Conservation (phyloP, 1,140 invertebrate genomes). For the Trigoniulus corallinus region DNA sequence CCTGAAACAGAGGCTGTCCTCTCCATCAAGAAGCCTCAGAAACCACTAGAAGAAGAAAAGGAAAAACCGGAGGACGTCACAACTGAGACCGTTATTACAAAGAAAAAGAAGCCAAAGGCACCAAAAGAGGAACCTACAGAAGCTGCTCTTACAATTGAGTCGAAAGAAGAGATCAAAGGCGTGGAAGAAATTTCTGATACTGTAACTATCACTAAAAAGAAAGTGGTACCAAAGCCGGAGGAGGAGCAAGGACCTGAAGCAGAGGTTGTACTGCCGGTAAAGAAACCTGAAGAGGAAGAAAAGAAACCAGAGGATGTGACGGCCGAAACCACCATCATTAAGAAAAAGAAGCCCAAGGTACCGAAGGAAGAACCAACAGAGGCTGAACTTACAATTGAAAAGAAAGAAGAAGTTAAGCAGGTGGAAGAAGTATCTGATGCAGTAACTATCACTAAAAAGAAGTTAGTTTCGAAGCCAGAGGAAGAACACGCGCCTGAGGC, state of each 20-base stretch:
- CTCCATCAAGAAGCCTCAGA: slow-evolving; percentile 4
- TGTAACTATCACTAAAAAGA: neutral
- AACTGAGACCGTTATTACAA: slow-evolving; percentile 2
- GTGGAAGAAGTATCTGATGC: slow-evolving; percentile 9
- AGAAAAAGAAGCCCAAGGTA: slow-evolving; percentile 23
- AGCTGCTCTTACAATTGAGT: slow-evolving; percentile 7
- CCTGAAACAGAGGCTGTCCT: slow-evolving; percentile 10
- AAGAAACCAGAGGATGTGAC: slow-evolving; percentile 18
- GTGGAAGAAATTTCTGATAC: slow-evolving; percentile 15
- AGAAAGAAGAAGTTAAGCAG: slow-evolving; percentile 36
- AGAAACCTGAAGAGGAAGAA: too few species aligned
- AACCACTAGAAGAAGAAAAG: slow-evolving; percentile 5
- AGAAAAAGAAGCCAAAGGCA: slow-evolving; percentile 13
- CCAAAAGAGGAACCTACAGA: slow-evolving; percentile 20
- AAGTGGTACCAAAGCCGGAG: too few species aligned
- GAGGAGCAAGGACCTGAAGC: too few species aligned
- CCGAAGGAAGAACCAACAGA: too few species aligned
- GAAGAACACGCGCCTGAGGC: slow-evolving; percentile 18
- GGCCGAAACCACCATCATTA: slow-evolving; percentile 8
- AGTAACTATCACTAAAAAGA: too few species aligned
- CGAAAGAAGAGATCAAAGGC: slow-evolving; percentile 7
- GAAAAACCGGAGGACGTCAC: slow-evolving; percentile 11
- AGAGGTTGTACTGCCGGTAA: too few species aligned
- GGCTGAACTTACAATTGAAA: slow-evolving; percentile 36
- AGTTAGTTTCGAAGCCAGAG: too few species aligned